Conservation (phyloP, 1,140 invertebrate species). For the Maconellicoccus hirsutus region DNA sequence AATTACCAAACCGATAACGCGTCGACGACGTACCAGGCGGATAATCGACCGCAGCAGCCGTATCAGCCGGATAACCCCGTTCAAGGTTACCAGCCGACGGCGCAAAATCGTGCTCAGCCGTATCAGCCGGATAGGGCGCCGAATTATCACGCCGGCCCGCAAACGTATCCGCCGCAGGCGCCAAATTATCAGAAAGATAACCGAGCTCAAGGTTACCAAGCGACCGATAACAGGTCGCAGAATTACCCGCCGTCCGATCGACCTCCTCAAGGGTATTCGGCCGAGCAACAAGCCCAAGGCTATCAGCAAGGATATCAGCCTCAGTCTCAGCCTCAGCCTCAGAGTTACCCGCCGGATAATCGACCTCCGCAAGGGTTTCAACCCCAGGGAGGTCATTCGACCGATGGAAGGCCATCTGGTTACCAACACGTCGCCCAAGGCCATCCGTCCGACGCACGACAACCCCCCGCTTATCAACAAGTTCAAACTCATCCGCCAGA, state of each 20-base stretch:
- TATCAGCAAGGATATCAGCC: neutral
- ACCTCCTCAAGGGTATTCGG: neutral
- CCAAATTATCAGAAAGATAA: neutral
- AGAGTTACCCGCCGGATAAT: neutral
- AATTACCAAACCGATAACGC: neutral
- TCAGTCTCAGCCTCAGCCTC: neutral
- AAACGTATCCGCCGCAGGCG: neutral
- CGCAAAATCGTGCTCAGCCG: neutral
- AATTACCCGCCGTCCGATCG: no score
- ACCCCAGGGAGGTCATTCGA: no score
- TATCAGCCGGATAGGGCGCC: neutral
- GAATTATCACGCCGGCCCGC: neutral
- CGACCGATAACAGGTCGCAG: no score
- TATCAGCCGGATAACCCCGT: neutral
- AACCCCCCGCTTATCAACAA: no score
- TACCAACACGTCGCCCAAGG: neutral
- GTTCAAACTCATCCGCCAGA: no score
- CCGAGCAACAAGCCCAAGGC: neutral
- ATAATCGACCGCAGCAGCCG: neutral
- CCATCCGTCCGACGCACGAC: no score
- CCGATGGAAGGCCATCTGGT: no score
- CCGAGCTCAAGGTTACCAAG: neutral
- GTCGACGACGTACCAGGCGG: neutral
- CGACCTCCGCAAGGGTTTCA: neutral
- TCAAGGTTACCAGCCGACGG: neutral